These are phyloP conservation scores for Pandemis heparana DNA, from an alignment of 2,888 invertebrate species.

Conservation along the genomic window DNA sequence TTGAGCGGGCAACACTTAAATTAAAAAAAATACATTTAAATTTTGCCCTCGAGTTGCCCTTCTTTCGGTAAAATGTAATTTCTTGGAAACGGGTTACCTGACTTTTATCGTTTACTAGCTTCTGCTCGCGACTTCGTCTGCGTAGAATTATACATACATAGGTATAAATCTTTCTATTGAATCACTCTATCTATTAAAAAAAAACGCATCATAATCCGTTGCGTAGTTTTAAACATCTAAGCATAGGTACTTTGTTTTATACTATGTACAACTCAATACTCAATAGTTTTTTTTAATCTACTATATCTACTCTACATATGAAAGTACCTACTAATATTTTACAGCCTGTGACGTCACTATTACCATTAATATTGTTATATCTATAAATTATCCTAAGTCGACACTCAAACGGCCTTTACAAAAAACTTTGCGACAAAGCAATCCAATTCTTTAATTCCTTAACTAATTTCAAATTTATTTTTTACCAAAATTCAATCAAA, in stretches of 20 bases:
- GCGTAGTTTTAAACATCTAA: too few relatives aligned
- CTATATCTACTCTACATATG: too few relatives aligned
- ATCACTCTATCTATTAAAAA: too few relatives aligned
- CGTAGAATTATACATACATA: too few relatives aligned
- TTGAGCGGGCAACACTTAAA: slow-evolving; percentile 19
- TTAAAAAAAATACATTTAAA: slow-evolving; percentile 4
- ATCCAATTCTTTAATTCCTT: slow-evolving; percentile 21
- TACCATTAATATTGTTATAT: not conserved
- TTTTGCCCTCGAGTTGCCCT: not conserved
- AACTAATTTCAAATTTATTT: slow-evolving; percentile 6
- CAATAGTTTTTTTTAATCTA: too few relatives aligned
- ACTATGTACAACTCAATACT: too few relatives aligned
- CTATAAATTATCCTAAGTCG: not conserved
- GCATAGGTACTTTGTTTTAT: too few relatives aligned
- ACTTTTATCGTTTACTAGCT: too few relatives aligned
- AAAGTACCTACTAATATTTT: too few relatives aligned
- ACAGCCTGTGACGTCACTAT: not conserved
- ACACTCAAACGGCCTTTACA: slow-evolving; percentile 2
- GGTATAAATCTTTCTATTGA: too few relatives aligned
- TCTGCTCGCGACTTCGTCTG: too few relatives aligned
- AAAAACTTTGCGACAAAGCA: slow-evolving; percentile 22
- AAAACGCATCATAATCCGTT: too few relatives aligned
- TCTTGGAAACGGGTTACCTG: not conserved
- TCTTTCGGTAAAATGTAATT: not conserved
- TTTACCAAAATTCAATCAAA: not conserved